Percentiles rank a stretch among this genome's conserved stretches.
phyloP scores from a whole-genome alignment of 2,113 vertebrate genomes.

The Lasiurus borealis region DNA sequence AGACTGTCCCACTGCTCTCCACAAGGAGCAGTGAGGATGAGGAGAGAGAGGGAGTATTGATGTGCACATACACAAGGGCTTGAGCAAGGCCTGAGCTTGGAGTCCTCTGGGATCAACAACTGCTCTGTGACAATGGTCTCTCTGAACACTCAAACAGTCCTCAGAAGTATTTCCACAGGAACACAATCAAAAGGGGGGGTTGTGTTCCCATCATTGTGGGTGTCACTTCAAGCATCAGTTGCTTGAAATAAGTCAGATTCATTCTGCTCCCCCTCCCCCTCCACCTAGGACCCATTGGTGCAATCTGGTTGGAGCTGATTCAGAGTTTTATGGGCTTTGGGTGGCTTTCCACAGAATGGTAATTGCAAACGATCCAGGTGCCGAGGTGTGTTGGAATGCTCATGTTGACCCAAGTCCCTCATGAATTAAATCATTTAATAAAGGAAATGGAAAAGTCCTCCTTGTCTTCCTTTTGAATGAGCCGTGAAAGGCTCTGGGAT shows the following conservation, averaged over 20 bases:
- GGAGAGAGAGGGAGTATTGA: rapidly evolving
- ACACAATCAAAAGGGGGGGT: rapidly evolving
- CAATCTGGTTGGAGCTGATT: background rate
- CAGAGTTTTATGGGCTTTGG: background rate
- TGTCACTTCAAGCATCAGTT: background rate
- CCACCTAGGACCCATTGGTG: background rate
- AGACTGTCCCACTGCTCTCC: background rate
- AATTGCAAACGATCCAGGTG: background rate
- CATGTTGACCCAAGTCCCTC: slow-evolving; percentile 75
- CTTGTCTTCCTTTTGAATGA: slow-evolving; percentile 84
- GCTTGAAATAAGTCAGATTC: background rate
- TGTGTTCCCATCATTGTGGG: background rate
- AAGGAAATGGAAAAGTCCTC: slow-evolving; percentile 74
- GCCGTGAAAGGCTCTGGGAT: slow-evolving; percentile 82
- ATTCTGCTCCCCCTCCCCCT: background rate
- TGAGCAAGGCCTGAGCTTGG: background rate
- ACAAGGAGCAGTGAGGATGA: background rate
- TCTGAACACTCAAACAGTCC: background rate
- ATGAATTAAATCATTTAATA: slow-evolving; percentile 83
- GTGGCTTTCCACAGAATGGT: background rate
- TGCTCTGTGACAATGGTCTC: background rate
- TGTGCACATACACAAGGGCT: rapidly evolving
- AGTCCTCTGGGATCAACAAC: background rate
- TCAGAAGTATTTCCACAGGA: background rate
- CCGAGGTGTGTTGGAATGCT: slow-evolving; percentile 60